Conservation (phyloP, 2,113 vertebrate genomes). For the Pelobates fuscus region DNA sequence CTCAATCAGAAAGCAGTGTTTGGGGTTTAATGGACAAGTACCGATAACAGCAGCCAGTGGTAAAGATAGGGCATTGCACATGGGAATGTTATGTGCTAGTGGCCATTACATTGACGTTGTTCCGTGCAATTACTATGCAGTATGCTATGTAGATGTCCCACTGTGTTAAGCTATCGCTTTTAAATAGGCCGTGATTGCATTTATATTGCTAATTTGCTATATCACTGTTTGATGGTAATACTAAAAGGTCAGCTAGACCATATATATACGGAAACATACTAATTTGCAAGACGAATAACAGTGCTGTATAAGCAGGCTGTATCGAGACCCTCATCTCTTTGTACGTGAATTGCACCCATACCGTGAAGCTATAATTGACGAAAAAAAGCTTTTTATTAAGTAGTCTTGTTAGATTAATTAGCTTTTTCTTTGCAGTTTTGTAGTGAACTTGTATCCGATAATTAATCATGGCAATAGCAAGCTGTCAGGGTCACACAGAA, state of each 20-base stretch:
- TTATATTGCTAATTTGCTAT: slow-evolving; percentile 71
- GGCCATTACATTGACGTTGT: background rate
- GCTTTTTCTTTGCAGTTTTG: slow-evolving; percentile 67
- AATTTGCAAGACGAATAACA: no score
- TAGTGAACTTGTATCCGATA: slow-evolving; percentile 78
- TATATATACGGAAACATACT: no score
- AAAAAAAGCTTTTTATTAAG: slow-evolving; percentile 74
- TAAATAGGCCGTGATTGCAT: slow-evolving; percentile 70
- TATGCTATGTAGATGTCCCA: slow-evolving; percentile 57
- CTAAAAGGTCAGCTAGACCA: slow-evolving; percentile 76
- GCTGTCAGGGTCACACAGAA: slow-evolving; percentile 80
- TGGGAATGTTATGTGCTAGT: background rate
- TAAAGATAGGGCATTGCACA: background rate
- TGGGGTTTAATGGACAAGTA: no score
- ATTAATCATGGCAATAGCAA: slow-evolving; percentile 81
- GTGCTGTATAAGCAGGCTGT: no score
- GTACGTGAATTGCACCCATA: slow-evolving; percentile 70
- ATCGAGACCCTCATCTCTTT: slow-evolving; percentile 55
- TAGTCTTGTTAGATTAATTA: slow-evolving; percentile 78
- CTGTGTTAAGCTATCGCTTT: slow-evolving; percentile 62
- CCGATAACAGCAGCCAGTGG: background rate
- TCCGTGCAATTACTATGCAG: background rate
- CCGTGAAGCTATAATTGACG: slow-evolving; percentile 77
- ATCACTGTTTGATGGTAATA: slow-evolving; percentile 81
- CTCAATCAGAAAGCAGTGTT: no score